Evolutionary conservation across 2,888 invertebrate species (phyloP), one percentile per base, ranked within the genome.

Genomic region (Heterodera filipjevi): DNA sequence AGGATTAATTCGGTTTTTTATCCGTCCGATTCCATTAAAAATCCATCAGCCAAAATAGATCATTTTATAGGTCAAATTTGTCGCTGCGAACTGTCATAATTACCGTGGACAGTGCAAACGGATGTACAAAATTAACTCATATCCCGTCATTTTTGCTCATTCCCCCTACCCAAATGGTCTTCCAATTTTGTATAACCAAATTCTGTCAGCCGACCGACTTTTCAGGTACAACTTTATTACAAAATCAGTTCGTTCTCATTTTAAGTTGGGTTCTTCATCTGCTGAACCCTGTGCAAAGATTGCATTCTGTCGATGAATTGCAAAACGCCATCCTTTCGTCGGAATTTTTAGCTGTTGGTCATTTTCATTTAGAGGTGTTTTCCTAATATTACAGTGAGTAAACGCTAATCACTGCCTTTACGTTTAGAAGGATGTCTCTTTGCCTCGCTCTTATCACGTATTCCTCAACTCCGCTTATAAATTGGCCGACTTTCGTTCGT

Each of bases 341-440:
- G 10, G 53, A 73, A 53, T 68, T 77, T 76, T 27, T 77, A 19
- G 30, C 77, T 71, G 68, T 77, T 53, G 77, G 49, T 27, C 77
- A 77, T 27, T 76, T 77, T 77, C n/a, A 35, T 22, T 46, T 77
- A 27, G 27, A 53, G 59, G 78, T 77, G 30, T 68, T 76, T 49
- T 0, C 10, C 16, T 14, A 3, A 19, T 14, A 3, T 49, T 3
- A 49, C 14, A 16, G 12, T 16, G 19, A 3, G 8, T 19, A 14
- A 49, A 49, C 27, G 76, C 19, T 39, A 14, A 74, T n/a, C n/a
- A n/a, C n/a, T n/a, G n/a, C n/a, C 22, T 49, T 77, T 32, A n/a
- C 32, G 30, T 77, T 77, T 77, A 53, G 6, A 0, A 12, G 49
- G 59, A 27, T 22, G 19, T 27, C 10, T 10, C n/a, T 59, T 76